Evolutionary conservation across 2,113 vertebrate genomes (phyloP).

Genomic region (Talpa occidentalis): DNA sequence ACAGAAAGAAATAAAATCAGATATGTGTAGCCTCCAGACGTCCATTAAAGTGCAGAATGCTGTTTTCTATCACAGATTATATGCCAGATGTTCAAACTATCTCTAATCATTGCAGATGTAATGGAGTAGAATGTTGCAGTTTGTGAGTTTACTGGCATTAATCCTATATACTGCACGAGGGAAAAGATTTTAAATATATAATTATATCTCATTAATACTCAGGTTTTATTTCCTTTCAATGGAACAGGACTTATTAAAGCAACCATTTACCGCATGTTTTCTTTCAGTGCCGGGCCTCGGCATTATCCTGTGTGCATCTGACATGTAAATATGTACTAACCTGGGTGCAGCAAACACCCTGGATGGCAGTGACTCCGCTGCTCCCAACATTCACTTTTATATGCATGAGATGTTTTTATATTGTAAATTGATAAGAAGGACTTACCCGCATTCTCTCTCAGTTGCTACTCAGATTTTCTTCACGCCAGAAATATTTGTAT

Average conservation of each 20-base stretch:
- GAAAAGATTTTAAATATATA: constrained; percentile 97
- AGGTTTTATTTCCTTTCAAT: constrained; percentile 94
- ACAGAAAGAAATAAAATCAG: constrained; percentile 92
- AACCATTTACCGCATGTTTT: constrained; percentile 92
- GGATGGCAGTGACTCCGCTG: constrained; percentile 65
- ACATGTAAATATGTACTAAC: constrained; percentile 84
- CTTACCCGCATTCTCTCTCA: constrained; percentile 64
- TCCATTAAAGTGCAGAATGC: constrained; percentile 96
- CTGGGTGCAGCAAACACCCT: constrained; percentile 73
- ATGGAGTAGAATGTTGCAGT: constrained; percentile 99
- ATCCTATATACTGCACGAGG: constrained; percentile 96
- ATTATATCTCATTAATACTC: constrained; percentile 98
- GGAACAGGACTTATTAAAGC: constrained; percentile 95
- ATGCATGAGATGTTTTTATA: constrained; percentile 82
- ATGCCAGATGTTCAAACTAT: constrained; percentile 98
- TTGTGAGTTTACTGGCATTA: constrained; percentile 97
- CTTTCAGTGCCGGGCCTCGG: constrained; percentile 84
- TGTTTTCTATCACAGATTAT: constrained; percentile 96
- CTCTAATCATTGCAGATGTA: constrained; percentile 99
- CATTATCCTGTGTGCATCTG: constrained; percentile 84
- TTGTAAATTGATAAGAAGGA: constrained; percentile 78
- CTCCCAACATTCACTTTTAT: constrained; percentile 71
- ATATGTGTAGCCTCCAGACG: constrained; percentile 97
- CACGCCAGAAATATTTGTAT: constrained; percentile 68
- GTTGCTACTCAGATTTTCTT: constrained; percentile 60